phyloP scores from a whole-genome alignment of 2,888 invertebrate genomes.

The Agrochola litura region DNA sequence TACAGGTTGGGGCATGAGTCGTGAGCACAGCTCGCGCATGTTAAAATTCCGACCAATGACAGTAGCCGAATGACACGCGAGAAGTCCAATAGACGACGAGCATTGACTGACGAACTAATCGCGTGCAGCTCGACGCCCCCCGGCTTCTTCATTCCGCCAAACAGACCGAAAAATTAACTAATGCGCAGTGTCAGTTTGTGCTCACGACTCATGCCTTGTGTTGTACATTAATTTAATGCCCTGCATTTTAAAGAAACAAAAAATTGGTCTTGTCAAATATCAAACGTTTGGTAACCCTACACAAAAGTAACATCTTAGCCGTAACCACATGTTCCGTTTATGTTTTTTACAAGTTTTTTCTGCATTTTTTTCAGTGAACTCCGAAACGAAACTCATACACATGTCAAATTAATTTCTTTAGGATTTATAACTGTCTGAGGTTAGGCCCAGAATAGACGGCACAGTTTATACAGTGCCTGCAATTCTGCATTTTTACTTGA shows the following conservation, averaged over 20 bases:
- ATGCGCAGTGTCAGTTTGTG: too few relatives aligned
- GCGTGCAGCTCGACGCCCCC: too few relatives aligned
- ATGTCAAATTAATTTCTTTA: constrained; percentile 79
- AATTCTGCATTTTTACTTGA: neutral
- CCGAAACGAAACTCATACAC: constrained; percentile 67
- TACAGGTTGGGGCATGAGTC: too few relatives aligned
- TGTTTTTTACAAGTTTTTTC: constrained; percentile 62
- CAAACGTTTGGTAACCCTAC: constrained; percentile 38
- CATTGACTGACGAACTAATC: too few relatives aligned
- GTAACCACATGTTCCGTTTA: constrained; percentile 67
- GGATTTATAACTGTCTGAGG: constrained; percentile 74
- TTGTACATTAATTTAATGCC: neutral
- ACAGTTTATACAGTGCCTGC: too few relatives aligned
- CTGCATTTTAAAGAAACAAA: neutral
- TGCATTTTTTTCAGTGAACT: constrained; percentile 60
- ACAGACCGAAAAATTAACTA: too few relatives aligned
- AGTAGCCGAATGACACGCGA: too few relatives aligned
- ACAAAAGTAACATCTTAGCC: constrained; percentile 48
- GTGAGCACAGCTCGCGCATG: too few relatives aligned
- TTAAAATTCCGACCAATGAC: too few relatives aligned
- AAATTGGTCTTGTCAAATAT: neutral
- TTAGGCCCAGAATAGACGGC: constrained; percentile 19
- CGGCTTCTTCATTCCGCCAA: too few relatives aligned
- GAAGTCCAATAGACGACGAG: too few relatives aligned
- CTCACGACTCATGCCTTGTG: too few relatives aligned